Percentiles rank a stretch among this genome's conserved stretches.
Evolutionary conservation across 2,113 vertebrate species (phyloP).

Genomic region (Scopus umbretta): DNA sequence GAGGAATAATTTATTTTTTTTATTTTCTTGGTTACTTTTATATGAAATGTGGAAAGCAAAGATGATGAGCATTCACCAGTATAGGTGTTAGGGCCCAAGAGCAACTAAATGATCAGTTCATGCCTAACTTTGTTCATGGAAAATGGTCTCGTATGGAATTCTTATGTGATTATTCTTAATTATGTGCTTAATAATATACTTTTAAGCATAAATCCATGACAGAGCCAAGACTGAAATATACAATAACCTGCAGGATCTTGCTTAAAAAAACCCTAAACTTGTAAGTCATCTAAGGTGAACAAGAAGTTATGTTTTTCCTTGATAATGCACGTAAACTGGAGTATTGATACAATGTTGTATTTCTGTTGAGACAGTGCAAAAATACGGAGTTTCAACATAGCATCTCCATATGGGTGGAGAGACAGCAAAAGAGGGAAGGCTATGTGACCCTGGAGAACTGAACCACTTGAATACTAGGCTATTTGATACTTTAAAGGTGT

Average conservation of each 20-base stretch:
- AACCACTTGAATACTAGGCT: neutral
- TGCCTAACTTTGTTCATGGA: neutral
- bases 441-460: neutral
- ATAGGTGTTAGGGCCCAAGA: neutral
- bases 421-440: neutral
- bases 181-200: neutral
- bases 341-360: neutral
- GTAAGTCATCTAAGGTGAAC: neutral
- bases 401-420: neutral
- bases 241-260: neutral
- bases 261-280: neutral
- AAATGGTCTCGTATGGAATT: neutral
- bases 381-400: neutral
- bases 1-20: neutral
- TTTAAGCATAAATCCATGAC: neutral
- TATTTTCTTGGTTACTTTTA: neutral
- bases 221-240: neutral
- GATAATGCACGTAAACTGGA: accelerated
- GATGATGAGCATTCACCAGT: neutral
- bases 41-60: neutral
- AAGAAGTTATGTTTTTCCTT: neutral
- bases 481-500: neutral
- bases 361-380: neutral
- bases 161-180: neutral
- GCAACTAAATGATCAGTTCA: neutral